These are phyloP conservation scores for Polyommatus icarus DNA, from an alignment of 2,888 invertebrate species.

Conservation along the genomic window DNA sequence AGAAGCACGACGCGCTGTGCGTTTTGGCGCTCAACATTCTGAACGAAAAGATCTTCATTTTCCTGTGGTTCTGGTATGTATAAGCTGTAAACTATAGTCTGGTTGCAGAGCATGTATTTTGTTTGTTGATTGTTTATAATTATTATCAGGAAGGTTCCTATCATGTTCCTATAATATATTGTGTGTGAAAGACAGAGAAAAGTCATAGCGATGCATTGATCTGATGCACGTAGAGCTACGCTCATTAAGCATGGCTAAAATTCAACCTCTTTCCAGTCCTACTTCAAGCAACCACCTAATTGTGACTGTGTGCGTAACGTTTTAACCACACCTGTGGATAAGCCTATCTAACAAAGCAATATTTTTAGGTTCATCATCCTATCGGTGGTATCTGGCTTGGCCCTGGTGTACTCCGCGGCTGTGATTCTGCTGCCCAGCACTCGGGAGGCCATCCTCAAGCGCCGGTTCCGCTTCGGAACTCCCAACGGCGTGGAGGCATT, in stretches of 20 bases:
- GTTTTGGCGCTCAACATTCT: constrained; percentile 94
- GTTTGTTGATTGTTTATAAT: no score
- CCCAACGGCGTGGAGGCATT: constrained; percentile 87
- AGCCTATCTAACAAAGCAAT: background rate
- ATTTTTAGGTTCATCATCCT: constrained; percentile 89
- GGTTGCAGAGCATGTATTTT: no score
- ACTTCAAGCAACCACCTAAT: no score
- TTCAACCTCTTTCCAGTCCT: background rate
- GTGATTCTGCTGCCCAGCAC: constrained; percentile 89
- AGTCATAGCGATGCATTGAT: no score
- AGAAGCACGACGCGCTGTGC: constrained; percentile 91
- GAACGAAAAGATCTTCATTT: constrained; percentile 96
- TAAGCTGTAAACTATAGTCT: background rate
- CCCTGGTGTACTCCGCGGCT: constrained; percentile 90
- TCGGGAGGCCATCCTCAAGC: constrained; percentile 89
- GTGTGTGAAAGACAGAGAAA: no score
- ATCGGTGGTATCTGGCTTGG: constrained; percentile 86
- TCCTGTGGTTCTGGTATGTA: constrained; percentile 87
- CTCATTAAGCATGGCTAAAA: background rate
- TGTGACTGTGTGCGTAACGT: background rate
- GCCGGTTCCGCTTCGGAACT: constrained; percentile 89
- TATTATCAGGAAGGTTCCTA: no score
- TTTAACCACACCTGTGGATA: background rate
- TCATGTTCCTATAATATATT: no score
- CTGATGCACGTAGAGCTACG: no score